Base-by-base conservation (phyloP, 2,113 vertebrate genomes). In the Parotia lawesii region DNA sequence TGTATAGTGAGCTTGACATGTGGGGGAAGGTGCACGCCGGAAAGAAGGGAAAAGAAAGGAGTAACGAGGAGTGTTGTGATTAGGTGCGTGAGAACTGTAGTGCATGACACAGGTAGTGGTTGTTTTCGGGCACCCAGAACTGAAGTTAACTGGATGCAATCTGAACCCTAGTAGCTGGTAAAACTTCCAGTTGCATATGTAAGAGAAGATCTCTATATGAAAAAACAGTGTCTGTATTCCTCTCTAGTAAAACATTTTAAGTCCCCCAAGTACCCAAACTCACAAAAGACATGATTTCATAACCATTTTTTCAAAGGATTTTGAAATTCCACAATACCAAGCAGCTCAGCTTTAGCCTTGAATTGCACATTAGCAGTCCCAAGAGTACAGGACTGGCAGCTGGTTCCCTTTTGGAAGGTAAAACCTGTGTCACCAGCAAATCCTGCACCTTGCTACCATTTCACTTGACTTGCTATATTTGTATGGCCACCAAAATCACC, bases 61-160 rank as follows among this genome's bases (percentile, higher is more conserved):
- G 73, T 86, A 96, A 96, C 91, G 85, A 92, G 66, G 85, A 86
- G 50, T 72, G 83, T 75, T 88, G 24, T 96, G 91, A 96, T 97
- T 97, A 96, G 70, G 70, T 16, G 66, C 53, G 27, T 53, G 77
- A 96, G 89, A 93, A 89, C 66, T 72, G 82, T 13, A 91, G 85
- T 51, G 85, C 67, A 80, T 87, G 47, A 53, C 54, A 90, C 60
- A 93, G 37, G 67, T 12, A 87, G 40, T 83, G 24, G 24, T 62
- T 87, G 62, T 77, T 73, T 89, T 31, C 24, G 11, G 25, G 29
- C 50, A 79, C 11, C 33, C 18, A 61, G 78, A 79, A 69, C 0
- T 65, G 21, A 82, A 79, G 33, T 47, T 67, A 86, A 74, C 27
- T n/a, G 21, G 5, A 71, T 54, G 37, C 14, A 91, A 54, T 72